A percentile compares a stretch with the other conserved stretches of the same genome.
These are phyloP conservation scores for Polypterus senegalus DNA, from an alignment of 2,113 vertebrate species.

Conservation along the genomic window DNA sequence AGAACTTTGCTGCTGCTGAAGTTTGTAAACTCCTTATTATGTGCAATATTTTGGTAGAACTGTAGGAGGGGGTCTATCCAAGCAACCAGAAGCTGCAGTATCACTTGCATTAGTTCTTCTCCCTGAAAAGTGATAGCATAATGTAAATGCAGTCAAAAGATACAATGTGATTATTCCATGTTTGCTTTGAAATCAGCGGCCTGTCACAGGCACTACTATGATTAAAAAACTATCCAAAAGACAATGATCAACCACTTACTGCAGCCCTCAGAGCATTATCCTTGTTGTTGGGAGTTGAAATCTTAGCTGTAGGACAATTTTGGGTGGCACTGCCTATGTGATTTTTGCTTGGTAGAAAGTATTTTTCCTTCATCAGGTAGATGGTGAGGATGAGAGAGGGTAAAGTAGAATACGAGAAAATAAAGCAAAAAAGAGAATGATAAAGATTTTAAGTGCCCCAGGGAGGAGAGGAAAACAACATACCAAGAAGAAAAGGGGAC, in stretches of 20 bases:
- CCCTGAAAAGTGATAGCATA: constrained; percentile 29
- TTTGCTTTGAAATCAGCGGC: not conserved
- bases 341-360: constrained; percentile 45
- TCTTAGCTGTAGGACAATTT: constrained; percentile 57
- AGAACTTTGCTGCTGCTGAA: constrained; percentile 56
- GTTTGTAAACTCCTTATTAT: constrained; percentile 39
- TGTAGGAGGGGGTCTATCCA: constrained; percentile 62
- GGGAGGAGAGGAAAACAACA: not conserved
- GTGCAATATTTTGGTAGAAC: constrained; percentile 50
- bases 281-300: constrained; percentile 51
- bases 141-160: not conserved
- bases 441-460: too few species aligned
- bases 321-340: constrained; percentile 40
- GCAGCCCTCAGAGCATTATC: constrained; percentile 46
- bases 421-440: not conserved
- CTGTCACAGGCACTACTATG: not conserved
- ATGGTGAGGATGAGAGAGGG: not conserved
- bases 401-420: constrained; percentile 14
- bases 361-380: constrained; percentile 40
- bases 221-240: not conserved
- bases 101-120: constrained; percentile 54
- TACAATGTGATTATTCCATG: too few species aligned
- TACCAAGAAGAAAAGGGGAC: constrained; percentile 1
- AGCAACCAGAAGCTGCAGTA: constrained; percentile 56
- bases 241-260: constrained; percentile 27